Evolutionary conservation across 2,113 vertebrate genomes (phyloP).

Genomic region (Pithys albifrons): DNA sequence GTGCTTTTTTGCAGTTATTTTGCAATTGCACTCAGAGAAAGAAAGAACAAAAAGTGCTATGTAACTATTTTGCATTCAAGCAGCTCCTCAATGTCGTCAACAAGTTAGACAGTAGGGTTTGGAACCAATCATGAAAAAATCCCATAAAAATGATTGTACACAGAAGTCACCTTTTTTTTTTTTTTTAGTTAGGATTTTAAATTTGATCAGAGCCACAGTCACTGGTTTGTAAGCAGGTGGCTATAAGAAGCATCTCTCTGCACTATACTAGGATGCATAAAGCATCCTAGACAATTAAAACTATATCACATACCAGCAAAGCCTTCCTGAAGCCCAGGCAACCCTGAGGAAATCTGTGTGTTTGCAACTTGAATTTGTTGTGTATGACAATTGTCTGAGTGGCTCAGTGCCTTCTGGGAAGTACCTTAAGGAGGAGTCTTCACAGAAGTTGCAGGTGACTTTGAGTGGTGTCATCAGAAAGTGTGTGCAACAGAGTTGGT

Average conservation of each 20-base stretch:
- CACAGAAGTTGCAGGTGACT: neutral
- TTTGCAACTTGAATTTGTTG: neutral
- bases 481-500: neutral
- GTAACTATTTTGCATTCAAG: neutral
- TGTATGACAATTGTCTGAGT: neutral
- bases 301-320: neutral
- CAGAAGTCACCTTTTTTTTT: neutral
- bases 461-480: neutral
- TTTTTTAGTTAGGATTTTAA: neutral
- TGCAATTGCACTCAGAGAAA: neutral
- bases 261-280: too few species aligned
- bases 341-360: neutral
- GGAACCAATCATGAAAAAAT: neutral
- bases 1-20: neutral
- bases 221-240: neutral
- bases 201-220: neutral
- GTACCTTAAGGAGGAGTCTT: neutral
- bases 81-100: neutral
- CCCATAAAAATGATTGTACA: neutral
- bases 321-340: accelerated
- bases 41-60: neutral
- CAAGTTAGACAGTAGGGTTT: neutral
- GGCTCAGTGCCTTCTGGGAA: neutral
- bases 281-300: accelerated
- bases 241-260: neutral